A percentile compares a stretch with the other conserved stretches of the same genome.
Conservation (phyloP, 2,113 vertebrate genomes). For the Nyctibius bracteatus region DNA sequence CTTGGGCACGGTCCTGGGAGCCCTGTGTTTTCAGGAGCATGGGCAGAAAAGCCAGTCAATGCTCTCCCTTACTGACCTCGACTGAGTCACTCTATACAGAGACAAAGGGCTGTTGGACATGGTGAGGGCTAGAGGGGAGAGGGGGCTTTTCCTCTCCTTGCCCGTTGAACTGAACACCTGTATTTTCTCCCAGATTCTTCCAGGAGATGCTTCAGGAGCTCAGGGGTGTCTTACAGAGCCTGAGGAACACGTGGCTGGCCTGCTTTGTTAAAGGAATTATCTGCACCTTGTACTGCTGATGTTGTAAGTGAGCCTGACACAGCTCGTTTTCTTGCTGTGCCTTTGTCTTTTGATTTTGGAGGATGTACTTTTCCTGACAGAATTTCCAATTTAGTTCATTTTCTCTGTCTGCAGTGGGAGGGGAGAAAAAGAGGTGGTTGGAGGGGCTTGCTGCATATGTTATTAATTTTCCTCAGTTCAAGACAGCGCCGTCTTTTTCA, state of each 20-base stretch:
- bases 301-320: neutral
- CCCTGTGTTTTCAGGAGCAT: neutral
- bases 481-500: neutral
- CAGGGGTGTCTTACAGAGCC: neutral
- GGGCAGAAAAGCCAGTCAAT: neutral
- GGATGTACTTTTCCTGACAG: slow-evolving; percentile 27
- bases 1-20: neutral
- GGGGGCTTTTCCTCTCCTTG: neutral
- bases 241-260: neutral
- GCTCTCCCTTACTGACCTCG: neutral
- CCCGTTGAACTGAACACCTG: accelerated
- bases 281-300: neutral
- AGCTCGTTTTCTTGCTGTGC: neutral
- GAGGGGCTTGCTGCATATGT: slow-evolving; percentile 26
- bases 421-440: neutral
- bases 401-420: neutral
- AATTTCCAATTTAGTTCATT: slow-evolving; percentile 29
- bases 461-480: slow-evolving; percentile 28
- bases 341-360: slow-evolving; percentile 37
- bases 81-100: neutral
- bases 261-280: neutral
- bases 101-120: neutral
- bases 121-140: neutral
- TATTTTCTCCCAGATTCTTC: neutral
- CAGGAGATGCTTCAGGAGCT: neutral